Conservation (phyloP, 2,888 invertebrate species). For the Dasysyrphus tricinctus region DNA sequence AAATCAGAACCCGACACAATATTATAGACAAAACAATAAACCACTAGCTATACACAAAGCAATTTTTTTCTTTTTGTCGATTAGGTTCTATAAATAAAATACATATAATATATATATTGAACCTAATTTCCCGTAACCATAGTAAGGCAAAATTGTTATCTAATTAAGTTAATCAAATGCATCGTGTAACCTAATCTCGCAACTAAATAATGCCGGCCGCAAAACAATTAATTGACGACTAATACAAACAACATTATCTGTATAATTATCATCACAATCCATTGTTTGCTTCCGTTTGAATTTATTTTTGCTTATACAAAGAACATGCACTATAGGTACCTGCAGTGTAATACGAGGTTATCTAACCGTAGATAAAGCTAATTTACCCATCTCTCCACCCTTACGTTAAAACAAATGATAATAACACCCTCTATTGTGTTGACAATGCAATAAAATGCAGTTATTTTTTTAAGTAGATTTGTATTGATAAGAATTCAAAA, state of each 20-base stretch:
- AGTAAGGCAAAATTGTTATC: conserved; percentile 42
- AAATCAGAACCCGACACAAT: background rate
- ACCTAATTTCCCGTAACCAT: background rate
- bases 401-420: background rate
- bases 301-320: background rate
- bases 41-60: background rate
- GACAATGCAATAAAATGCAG: conserved; percentile 39
- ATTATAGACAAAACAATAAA: conserved; percentile 6
- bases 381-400: background rate
- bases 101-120: background rate
- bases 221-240: conserved; percentile 61
- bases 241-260: conserved; percentile 22
- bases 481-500: too few relatives aligned
- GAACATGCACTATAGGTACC: background rate
- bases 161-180: conserved; percentile 54
- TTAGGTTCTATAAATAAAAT: background rate
- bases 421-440: conserved; percentile 20
- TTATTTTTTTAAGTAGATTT: too few relatives aligned
- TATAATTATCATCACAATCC: conserved; percentile 35
- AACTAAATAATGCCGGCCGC: conserved; percentile 49
- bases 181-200: conserved; percentile 56
- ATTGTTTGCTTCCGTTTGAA: conserved; percentile 34
- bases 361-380: conserved; percentile 16
- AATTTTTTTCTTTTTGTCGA: background rate
- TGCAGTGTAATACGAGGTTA: conserved; percentile 18